Percentiles rank a stretch among this genome's conserved stretches.
Evolutionary conservation across 2,797 vertebrate genomes (phyloP).

Genomic region (Potorous gilbertii): DNA sequence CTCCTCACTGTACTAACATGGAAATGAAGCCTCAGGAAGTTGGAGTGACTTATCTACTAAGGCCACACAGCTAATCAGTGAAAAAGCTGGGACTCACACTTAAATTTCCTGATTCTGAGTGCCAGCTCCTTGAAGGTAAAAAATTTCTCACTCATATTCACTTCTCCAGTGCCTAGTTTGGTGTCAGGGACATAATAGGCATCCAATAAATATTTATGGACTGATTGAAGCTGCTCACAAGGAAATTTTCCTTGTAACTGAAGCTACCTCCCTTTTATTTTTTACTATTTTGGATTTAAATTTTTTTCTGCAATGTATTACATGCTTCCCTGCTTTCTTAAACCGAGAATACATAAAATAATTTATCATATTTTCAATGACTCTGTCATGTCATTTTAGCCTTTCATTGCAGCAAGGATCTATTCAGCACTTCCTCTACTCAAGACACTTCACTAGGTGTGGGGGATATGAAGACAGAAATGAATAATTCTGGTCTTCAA

Average conservation of each 20-base stretch:
- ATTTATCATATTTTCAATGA: conserved; percentile 22
- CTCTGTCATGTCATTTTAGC: not conserved
- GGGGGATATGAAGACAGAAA: not conserved
- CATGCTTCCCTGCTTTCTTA: conserved; percentile 30
- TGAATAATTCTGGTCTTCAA: not conserved
- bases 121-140: not conserved
- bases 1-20: not conserved
- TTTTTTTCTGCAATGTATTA: conserved; percentile 52
- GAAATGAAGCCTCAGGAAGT: not conserved
- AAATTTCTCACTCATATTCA: not conserved
- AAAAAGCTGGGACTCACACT: not conserved
- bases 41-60: not conserved
- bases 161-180: not conserved
- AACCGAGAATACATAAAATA: conserved; percentile 24
- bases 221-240: not conserved
- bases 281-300: conserved; percentile 54
- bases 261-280: conserved; percentile 29
- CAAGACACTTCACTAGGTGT: not conserved
- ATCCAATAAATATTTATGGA: not conserved
- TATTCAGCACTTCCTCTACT: not conserved
- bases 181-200: not conserved
- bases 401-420: not conserved
- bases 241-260: conserved; percentile 4
- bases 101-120: not conserved
- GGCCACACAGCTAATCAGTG: not conserved